phyloP scores from a whole-genome alignment of 2,797 vertebrate species.

The Avahi laniger region DNA sequence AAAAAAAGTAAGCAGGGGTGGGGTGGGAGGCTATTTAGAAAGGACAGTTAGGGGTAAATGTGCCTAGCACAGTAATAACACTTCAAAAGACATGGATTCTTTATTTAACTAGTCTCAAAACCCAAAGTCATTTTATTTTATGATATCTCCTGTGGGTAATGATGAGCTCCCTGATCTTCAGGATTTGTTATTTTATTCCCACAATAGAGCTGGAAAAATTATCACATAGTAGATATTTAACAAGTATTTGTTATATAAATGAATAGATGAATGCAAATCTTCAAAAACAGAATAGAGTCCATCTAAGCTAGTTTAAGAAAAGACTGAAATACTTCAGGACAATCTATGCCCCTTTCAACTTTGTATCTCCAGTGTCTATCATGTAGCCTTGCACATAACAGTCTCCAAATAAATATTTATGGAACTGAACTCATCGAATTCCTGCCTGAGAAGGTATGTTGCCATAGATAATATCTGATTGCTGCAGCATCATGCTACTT shows the following conservation, averaged over 20 bases:
- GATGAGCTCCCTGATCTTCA: not conserved
- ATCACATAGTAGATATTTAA: not conserved
- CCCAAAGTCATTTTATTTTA: not conserved
- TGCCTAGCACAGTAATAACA: not conserved
- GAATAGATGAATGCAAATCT: not conserved
- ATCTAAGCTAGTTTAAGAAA: not conserved
- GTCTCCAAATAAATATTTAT: not conserved
- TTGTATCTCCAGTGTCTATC: not conserved
- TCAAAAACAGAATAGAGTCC: not conserved
- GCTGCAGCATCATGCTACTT: not conserved
- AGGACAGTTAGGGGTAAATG: not conserved
- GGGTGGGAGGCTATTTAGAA: not conserved
- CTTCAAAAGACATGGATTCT: not conserved
- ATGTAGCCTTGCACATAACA: not conserved
- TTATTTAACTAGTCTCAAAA: not conserved
- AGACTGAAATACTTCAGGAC: not conserved
- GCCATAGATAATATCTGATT: not conserved
- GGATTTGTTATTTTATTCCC: not conserved
- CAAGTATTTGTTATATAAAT: constrained; percentile 15
- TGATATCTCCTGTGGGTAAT: not conserved
- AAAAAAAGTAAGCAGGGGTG: not conserved
- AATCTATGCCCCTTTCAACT: not conserved
- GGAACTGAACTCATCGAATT: not conserved
- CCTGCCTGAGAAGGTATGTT: not conserved
- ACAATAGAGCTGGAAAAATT: not conserved